Percentiles rank a stretch among this genome's conserved stretches.
Evolutionary conservation across 2,797 vertebrate species (phyloP).

Genomic region (Siniperca obscura): DNA sequence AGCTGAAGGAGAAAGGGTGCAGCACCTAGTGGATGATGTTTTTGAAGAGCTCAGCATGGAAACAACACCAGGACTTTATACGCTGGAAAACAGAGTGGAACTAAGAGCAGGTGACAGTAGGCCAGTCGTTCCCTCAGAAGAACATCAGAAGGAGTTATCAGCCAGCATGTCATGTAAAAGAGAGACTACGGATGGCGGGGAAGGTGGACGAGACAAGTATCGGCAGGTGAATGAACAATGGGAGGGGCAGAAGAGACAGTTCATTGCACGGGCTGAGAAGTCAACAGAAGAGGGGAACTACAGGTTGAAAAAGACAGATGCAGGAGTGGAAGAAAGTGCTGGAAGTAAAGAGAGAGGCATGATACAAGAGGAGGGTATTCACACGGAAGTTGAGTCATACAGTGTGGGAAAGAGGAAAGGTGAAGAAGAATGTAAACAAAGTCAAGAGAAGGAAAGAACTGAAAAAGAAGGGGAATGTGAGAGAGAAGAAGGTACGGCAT

Average conservation of each 20-base stretch:
- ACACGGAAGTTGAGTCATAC: constrained; percentile 3
- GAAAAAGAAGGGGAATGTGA: constrained; percentile 12
- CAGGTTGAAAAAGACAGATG: constrained; percentile 40
- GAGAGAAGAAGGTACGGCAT: constrained; percentile 20
- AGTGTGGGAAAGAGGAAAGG: not conserved
- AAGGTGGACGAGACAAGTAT: constrained; percentile 63
- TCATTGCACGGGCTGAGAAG: constrained; percentile 41
- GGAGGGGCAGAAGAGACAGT: constrained; percentile 61
- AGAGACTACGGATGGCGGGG: constrained; percentile 26
- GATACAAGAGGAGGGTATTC: constrained; percentile 40
- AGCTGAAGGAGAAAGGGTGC: constrained; percentile 58
- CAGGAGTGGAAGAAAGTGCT: constrained; percentile 30
- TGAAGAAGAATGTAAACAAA: constrained; percentile 21
- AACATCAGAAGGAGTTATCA: constrained; percentile 43
- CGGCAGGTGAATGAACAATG: constrained; percentile 68
- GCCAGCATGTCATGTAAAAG: constrained; percentile 20
- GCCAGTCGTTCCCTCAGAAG: constrained; percentile 1
- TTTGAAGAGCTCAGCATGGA: constrained; percentile 75
- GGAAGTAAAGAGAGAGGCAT: constrained; percentile 21
- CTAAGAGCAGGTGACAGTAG: not conserved
- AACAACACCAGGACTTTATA: not conserved
- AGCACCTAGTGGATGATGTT: constrained; percentile 78
- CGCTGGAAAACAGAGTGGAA: constrained; percentile 5
- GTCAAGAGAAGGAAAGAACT: constrained; percentile 24
- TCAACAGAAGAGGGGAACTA: constrained; percentile 45